Evolutionary conservation across 2,888 invertebrate genomes (phyloP).

Genomic region (Acronicta aceris): DNA sequence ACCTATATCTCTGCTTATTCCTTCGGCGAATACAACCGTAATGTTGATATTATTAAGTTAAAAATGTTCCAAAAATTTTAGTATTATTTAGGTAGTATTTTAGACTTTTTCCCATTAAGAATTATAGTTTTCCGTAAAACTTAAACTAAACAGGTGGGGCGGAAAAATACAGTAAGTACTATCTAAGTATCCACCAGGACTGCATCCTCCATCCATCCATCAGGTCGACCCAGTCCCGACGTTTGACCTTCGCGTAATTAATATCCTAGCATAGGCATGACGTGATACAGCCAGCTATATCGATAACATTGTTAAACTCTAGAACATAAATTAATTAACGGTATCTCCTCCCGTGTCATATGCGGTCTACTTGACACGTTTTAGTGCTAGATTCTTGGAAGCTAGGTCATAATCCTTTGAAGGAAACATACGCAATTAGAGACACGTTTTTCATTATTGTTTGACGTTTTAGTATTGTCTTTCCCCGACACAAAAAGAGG

Average conservation of each 20-base stretch:
- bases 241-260: conserved; percentile 48
- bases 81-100: no score
- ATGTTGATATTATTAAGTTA: no score
- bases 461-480: conserved; percentile 10
- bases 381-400: conserved; percentile 35
- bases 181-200: not conserved
- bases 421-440: conserved; percentile 29
- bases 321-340: conserved; percentile 54
- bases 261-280: conserved; percentile 41
- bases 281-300: conserved; percentile 33
- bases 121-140: no score
- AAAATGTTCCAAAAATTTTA: no score
- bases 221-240: conserved; percentile 32
- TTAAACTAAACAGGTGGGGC: no score
- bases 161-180: no score
- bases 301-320: conserved; percentile 58
- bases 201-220: conserved; percentile 6
- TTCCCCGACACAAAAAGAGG: no score
- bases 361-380: conserved; percentile 43
- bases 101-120: no score
- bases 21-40: no score
- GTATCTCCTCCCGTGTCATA: conserved; percentile 48
- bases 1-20: no score
- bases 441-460: conserved; percentile 20
- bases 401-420: conserved; percentile 37